Conservation (phyloP, 2,888 invertebrate species). For the Eumacrocentrus americanus region DNA sequence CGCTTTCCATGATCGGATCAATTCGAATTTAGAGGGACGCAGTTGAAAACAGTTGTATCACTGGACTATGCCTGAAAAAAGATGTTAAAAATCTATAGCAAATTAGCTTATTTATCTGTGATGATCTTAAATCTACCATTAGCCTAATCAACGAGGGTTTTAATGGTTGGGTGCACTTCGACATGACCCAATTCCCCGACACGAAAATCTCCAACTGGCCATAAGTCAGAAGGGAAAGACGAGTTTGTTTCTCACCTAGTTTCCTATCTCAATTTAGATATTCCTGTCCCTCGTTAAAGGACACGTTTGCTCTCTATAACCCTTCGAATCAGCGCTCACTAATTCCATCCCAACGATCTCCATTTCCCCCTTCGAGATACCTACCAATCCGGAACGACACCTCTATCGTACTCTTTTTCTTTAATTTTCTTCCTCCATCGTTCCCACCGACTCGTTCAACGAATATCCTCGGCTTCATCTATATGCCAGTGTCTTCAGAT, state of each 20-base stretch:
- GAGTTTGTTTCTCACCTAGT: neutral
- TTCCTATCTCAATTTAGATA: neutral
- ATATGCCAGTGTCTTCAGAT: slow-evolving; percentile 17
- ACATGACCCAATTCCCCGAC: too few species aligned
- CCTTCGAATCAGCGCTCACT: neutral
- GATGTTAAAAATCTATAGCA: neutral
- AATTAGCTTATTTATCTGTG: neutral
- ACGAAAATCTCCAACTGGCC: too few species aligned
- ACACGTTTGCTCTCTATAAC: neutral
- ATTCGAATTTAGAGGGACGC: too few species aligned
- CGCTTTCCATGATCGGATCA: too few species aligned
- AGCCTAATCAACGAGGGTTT: too few species aligned
- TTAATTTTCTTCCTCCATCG: neutral
- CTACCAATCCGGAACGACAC: neutral
- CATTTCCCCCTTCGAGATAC: neutral
- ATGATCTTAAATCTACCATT: too few species aligned
- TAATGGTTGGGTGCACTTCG: too few species aligned
- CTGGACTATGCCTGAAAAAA: neutral
- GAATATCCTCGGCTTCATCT: slow-evolving; percentile 5
- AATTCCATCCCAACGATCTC: neutral
- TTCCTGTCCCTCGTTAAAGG: neutral
- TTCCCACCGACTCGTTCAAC: neutral
- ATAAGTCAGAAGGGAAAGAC: too few species aligned
- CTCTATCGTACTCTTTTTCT: neutral
- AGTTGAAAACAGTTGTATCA: neutral